Evolutionary conservation across 2,888 invertebrate genomes (phyloP), one percentile per base, ranked within the genome.

Genomic region (Troilus luridus): DNA sequence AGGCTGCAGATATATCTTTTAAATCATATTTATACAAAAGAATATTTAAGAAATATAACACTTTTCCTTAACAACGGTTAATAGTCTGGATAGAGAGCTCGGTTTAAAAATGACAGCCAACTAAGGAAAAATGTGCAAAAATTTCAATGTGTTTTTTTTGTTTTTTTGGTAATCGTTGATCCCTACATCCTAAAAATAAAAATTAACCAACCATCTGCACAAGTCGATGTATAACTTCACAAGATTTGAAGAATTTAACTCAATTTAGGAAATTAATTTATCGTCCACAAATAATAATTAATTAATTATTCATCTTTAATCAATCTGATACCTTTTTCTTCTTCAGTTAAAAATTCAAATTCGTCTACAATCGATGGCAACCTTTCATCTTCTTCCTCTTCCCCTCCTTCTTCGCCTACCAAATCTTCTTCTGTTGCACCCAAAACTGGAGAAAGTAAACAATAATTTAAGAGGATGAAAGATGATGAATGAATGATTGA

Each of bases 371-470:
- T 9, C 0, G 27, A 8, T 17, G 41, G 27, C 41, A 41, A 1
- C 27, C n/a, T 8, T 54, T 21, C 62, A 2, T 19, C 64, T 89
- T n/a, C 41, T n/a, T n/a, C 67, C 9, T 27, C 27, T 17, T 92
- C 92, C 54, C 92, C 92, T 21, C 85, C 92, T 92, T 92, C 93
- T 81, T 92, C 81, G 56, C 56, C 88, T 7, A 7, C 92, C 14
- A 58, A 21, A 21, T 60, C 60, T n/a, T n/a, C 88, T 14, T 58
- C 6, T 11, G 6, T n/a, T 9, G 11, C 54, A 58, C n/a, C 24
- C 21, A 88, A 24, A 60, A 88, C 24, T 27, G 41, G 7, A 41
- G 10, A 77, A 27, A 17, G 19, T 41, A 17, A 41, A 6, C 14
- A 27, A 27, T 27, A 72, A 27, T 67, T 24, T n/a, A 24, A 24